phyloP scores from a whole-genome alignment of 2,113 vertebrate genomes.

The Muntiacus reevesi region DNA sequence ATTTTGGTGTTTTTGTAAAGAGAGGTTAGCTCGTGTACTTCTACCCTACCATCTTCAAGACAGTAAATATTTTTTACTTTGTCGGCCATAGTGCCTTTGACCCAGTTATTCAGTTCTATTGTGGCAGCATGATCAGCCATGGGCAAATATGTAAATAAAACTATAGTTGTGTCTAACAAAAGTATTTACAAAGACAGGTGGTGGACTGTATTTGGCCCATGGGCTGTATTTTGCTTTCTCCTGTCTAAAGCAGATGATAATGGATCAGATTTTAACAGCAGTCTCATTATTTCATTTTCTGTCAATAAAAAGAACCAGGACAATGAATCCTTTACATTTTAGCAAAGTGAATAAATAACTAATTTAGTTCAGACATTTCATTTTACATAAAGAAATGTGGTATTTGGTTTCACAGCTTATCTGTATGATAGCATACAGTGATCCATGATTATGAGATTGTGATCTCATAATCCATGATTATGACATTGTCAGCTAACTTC shows the following conservation, averaged over 20 bases:
- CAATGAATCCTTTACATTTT: not conserved
- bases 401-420: not conserved
- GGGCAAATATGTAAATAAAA: not conserved
- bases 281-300: not conserved
- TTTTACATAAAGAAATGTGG: not conserved
- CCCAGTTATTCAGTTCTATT: not conserved
- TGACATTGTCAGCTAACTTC: not conserved
- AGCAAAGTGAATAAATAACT: not conserved
- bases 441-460: not conserved
- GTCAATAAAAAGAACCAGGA: not conserved
- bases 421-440: not conserved
- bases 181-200: not conserved
- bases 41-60: not conserved
- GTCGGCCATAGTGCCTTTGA: not conserved
- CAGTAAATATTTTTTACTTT: not conserved
- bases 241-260: not conserved
- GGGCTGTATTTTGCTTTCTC: not conserved
- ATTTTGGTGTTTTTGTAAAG: not conserved
- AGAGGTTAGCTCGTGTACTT: not conserved
- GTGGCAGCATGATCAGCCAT: not conserved
- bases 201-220: not conserved
- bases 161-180: not conserved
- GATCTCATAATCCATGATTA: not conserved
- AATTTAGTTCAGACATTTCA: not conserved
- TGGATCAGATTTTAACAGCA: not conserved